Evolutionary conservation across 2,113 vertebrate genomes (phyloP), one percentile per base, ranked within the genome.

Genomic region (Micromys minutus): DNA sequence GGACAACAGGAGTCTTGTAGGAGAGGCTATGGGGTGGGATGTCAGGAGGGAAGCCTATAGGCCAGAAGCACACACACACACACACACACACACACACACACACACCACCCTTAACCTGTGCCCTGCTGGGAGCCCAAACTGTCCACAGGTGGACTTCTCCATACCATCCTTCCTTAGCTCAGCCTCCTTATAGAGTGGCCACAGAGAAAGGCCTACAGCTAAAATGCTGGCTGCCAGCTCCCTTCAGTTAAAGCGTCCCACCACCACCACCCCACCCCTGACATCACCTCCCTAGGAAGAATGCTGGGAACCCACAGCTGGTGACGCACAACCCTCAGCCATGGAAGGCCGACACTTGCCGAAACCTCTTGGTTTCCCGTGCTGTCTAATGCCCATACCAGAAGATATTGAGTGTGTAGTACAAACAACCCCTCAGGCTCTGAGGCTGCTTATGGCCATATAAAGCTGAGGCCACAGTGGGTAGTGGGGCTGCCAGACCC

Each of bases 401-500:
- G 94, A 93, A 75, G 77, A 84, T 83, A 57, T 87, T 72, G 91
- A 77, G 87, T 96, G 69, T 96, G 89, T 74, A 83, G 95, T 59
- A 74, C 0, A 0, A 26, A 87, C 83, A 84, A 42, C 59, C 1
- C 47, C 21, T 36, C 4, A 1, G 47, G 67, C 77, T 92, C 76
- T 3, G 16, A 91, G 39, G 47, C 50, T 36, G 26, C 16, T 21
- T 24, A 17, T 61, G 63, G 79, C 96, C 96, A 69, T 87, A 85
- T 92, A 91, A 96, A 87, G 74, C 94, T 50, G 52, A 95, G 63
- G 93, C 94, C 13, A 0, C 63, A 29, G 26, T 4, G 84, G 75
- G n/a, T 16, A 26, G 50, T 29, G 42, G 94, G 80, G 59, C 92
- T 94, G 97, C 96, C 97, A 97, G 96, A 92, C 92, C 96, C 93